These are phyloP conservation scores for Setophaga petechia DNA, from an alignment of 2,113 vertebrate genomes.

Conservation along the genomic window DNA sequence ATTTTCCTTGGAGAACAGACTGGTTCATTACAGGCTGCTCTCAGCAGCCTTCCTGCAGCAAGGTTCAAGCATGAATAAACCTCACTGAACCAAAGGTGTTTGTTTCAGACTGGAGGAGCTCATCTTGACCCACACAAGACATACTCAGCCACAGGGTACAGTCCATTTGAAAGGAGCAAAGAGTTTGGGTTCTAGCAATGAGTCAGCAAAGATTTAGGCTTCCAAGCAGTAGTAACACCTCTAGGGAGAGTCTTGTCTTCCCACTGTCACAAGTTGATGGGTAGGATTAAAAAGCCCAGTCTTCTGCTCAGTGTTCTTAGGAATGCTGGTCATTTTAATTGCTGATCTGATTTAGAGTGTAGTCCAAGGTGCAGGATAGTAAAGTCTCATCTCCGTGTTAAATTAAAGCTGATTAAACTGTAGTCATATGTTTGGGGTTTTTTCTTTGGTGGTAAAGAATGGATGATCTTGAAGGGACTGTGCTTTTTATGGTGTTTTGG, in stretches of 20 bases:
- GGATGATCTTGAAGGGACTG: background rate
- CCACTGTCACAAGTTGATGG: rapidly evolving
- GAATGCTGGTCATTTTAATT: background rate
- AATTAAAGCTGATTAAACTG: background rate
- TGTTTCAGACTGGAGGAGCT: background rate
- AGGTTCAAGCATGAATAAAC: background rate
- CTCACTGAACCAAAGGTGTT: background rate
- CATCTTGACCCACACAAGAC: background rate
- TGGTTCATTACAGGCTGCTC: background rate
- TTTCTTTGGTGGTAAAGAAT: background rate
- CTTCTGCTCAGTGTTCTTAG: background rate
- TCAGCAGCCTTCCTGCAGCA: background rate
- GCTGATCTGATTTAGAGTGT: background rate
- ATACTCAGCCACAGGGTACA: background rate
- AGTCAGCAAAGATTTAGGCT: background rate
- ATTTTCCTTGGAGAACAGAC: background rate
- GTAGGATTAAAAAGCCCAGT: background rate
- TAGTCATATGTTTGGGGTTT: background rate
- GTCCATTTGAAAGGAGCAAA: background rate
- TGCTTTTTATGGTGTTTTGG: background rate
- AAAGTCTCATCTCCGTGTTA: background rate
- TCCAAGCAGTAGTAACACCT: background rate
- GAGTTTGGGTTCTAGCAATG: background rate
- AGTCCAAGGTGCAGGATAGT: background rate
- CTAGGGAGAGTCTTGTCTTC: background rate